A percentile compares a stretch with the other conserved stretches of the same genome.
Evolutionary conservation across 2,797 vertebrate genomes (phyloP).

Genomic region (Graptemys geographica): DNA sequence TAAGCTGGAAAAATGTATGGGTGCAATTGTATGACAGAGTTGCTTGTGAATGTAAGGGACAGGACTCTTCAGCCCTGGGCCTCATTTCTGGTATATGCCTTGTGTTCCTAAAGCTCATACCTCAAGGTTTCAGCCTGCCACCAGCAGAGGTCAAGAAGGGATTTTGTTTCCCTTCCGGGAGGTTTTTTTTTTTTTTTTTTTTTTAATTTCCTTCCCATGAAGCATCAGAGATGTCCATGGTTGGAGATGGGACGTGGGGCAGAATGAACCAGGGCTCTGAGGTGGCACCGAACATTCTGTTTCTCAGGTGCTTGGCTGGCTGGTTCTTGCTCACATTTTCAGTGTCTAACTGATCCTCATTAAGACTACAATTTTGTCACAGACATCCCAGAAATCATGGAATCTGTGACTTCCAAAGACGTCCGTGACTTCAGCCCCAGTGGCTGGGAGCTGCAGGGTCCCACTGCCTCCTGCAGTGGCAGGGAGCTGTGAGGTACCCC

Average conservation of each 20-base stretch:
- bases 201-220: background rate
- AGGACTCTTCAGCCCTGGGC: background rate
- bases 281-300: background rate
- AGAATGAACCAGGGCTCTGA: background rate
- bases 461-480: too few relatives aligned
- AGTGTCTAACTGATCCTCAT: background rate
- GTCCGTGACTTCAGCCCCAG: too few relatives aligned
- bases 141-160: background rate
- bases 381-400: too few relatives aligned
- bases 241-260: background rate
- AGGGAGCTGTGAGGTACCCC: too few relatives aligned
- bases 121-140: background rate
- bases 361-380: too few relatives aligned
- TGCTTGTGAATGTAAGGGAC: background rate
- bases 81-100: background rate
- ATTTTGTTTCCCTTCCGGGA: background rate
- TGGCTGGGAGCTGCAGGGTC: too few relatives aligned
- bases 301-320: background rate
- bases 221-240: background rate
- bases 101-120: background rate
- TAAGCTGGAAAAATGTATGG: background rate
- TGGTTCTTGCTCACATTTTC: background rate
- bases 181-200: background rate
- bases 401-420: too few relatives aligned
- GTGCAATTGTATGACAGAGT: background rate